Conservation (phyloP, 2,113 vertebrate species). For the Benitochromis conjunctus region DNA sequence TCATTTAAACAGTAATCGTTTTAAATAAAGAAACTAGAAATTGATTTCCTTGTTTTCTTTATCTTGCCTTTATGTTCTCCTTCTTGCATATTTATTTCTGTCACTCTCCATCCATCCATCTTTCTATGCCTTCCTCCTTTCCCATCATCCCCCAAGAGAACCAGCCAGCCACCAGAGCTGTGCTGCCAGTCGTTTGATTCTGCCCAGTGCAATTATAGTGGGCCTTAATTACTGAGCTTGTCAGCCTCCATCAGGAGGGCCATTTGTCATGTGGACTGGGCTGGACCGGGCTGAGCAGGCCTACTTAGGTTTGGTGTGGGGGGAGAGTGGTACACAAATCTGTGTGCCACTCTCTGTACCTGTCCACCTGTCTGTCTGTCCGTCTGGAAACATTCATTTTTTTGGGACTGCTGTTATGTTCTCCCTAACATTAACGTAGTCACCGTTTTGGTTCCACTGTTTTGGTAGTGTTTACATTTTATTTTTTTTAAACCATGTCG, state of each 20-base stretch:
- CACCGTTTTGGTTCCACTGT: background rate
- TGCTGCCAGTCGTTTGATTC: slow-evolving; percentile 49
- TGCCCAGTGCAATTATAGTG: slow-evolving; percentile 68
- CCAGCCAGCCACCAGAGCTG: slow-evolving; percentile 41
- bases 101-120: slow-evolving; percentile 10
- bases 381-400: background rate
- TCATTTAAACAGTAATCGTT: background rate
- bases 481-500: background rate
- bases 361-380: background rate
- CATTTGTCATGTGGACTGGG: slow-evolving; percentile 62
- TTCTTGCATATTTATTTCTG: slow-evolving; percentile 1
- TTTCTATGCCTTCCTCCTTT: background rate
- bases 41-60: background rate
- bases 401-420: background rate
- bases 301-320: slow-evolving; percentile 1
- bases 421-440: background rate
- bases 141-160: slow-evolving; percentile 25
- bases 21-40: background rate
- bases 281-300: slow-evolving; percentile 14
- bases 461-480: background rate
- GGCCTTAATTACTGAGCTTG: slow-evolving; percentile 71
- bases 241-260: slow-evolving; percentile 63
- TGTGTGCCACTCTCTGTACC: background rate
- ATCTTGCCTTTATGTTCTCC: background rate
- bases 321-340: slow-evolving; percentile 7